Percentiles rank a stretch among this genome's conserved stretches.
Conservation (phyloP, 2,797 vertebrate genomes). For the Gymnothorax javanicus region DNA sequence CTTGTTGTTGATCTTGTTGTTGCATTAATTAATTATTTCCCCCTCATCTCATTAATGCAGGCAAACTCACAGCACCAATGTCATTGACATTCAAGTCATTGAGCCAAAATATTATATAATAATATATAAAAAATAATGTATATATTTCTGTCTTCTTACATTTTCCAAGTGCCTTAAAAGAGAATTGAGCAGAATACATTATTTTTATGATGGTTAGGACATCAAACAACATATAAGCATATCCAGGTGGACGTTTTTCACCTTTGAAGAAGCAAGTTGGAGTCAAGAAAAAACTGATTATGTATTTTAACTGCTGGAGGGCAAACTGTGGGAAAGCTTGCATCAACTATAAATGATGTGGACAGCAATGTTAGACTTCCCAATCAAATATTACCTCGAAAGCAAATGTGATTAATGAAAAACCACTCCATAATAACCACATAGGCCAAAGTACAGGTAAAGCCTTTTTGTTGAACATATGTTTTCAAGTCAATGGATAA, state of each 20-base stretch:
- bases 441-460: too few species aligned
- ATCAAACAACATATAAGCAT: neutral
- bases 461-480: too few species aligned
- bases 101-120: too few species aligned
- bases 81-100: conserved; percentile 3
- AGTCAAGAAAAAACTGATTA: neutral
- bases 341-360: too few species aligned
- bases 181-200: neutral
- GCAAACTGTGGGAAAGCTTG: too few species aligned
- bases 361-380: too few species aligned
- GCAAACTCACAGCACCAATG: neutral
- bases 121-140: too few species aligned
- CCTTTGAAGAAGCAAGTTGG: conserved; percentile 8
- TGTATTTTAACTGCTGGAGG: neutral
- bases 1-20: too few species aligned
- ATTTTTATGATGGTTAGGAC: neutral
- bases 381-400: too few species aligned
- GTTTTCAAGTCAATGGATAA: too few species aligned
- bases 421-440: too few species aligned
- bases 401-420: too few species aligned
- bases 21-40: neutral
- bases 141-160: neutral
- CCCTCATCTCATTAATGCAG: neutral
- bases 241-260: neutral
- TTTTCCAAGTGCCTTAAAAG: conserved; percentile 1